Base-by-base conservation (phyloP, 2,113 vertebrate species). In the Parus major region DNA sequence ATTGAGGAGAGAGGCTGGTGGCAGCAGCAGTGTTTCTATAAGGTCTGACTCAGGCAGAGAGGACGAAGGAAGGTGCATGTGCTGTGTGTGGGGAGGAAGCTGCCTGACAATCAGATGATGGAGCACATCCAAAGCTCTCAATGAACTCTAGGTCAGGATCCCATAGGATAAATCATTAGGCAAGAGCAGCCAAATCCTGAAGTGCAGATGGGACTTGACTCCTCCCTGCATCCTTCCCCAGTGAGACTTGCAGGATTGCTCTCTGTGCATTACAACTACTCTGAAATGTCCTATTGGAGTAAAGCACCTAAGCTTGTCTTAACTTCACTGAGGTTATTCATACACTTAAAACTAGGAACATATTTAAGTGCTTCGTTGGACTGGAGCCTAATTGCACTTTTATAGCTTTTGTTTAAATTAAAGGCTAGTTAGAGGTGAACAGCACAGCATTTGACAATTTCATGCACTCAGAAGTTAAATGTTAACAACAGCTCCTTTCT, bases 371-470 rank as follows among this genome's bases (percentile, higher is more conserved):
- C 90, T 96, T 86, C 68, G 3, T 56, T 95, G 95, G 88, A 92
- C 75, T 92, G 71, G 10, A 90, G 86, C 86, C 93, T 96, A 95
- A 96, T 71, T 85, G 64, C 71, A 69, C 41, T 92, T 96, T 92
- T 93, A 95, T 65, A 78, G 88, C 66, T 92, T 95, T 88, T 90
- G 70, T 82, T 91, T 85, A 94, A 96, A 95, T 94, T 93, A 93
- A 92, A 96, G 88, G 94, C 89, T 93, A 95, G 88, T 92, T 95
- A 90, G 80, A 92, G 93, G 86, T 95, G 84, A 95, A 85, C 35
- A 68, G 77, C 71, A 66, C 35, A 80, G 25, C n/a, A 92, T 88
- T 44, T 6, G 24, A 91, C 68, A 52, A 46, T 86, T 94, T 56
- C 70, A 69, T 50, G 33, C 77, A 59, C 50, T 82, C 27, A 44